Conservation (phyloP, 2,113 vertebrate species). For the Trochalopteron elliotii region DNA sequence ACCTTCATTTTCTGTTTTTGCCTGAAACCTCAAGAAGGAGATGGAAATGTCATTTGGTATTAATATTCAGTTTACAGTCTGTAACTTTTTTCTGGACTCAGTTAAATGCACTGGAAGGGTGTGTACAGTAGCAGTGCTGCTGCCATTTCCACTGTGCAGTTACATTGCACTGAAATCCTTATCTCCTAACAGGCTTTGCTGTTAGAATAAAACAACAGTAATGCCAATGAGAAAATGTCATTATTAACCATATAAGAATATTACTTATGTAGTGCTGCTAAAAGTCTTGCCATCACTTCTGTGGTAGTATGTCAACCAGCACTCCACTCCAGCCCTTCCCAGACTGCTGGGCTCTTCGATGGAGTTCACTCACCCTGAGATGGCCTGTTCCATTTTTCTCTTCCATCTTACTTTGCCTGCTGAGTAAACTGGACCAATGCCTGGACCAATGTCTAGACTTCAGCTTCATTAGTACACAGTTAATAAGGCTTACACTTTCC, state of each 20-base stretch:
- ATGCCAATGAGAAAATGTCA: background rate
- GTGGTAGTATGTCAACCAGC: background rate
- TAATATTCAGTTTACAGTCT: background rate
- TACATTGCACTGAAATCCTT: background rate
- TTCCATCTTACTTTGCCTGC: background rate
- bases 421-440: background rate
- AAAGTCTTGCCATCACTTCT: background rate
- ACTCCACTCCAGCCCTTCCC: background rate
- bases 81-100: background rate
- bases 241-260: background rate
- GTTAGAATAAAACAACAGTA: background rate
- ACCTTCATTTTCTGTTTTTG: constrained; percentile 51
- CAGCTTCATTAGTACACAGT: background rate
- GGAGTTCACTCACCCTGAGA: background rate
- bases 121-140: background rate
- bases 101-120: background rate
- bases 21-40: constrained; percentile 11
- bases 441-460: constrained; percentile 30
- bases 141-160: background rate
- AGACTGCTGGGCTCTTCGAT: background rate
- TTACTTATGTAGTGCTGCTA: background rate
- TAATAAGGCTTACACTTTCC: constrained; percentile 8
- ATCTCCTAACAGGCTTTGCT: background rate
- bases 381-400: background rate
- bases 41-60: constrained; percentile 35